Evolutionary conservation across 2,888 invertebrate genomes (phyloP).

Genomic region (Acheta domesticus): DNA sequence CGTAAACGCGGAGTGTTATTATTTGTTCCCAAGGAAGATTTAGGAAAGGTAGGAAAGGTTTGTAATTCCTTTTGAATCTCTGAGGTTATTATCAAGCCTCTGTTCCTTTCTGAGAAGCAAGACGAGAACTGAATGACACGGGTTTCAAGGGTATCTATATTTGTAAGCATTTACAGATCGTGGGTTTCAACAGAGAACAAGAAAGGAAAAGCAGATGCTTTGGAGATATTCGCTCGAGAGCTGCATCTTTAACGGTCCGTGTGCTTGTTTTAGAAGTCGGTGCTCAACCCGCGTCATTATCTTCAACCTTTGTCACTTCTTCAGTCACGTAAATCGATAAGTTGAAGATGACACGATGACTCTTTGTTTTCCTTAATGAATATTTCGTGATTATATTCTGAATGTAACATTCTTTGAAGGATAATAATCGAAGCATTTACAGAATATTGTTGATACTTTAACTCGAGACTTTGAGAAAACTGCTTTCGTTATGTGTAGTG

Average conservation of each 20-base stretch:
- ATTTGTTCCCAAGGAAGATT: background rate
- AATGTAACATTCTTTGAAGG: background rate
- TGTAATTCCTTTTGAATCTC: background rate
- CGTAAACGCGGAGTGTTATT: constrained; percentile 6
- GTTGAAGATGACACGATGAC: background rate
- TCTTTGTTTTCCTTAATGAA: background rate
- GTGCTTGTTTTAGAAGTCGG: background rate
- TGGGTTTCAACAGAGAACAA: background rate
- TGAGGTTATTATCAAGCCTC: background rate
- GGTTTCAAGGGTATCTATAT: constrained; percentile 11
- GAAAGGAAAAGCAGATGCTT: background rate
- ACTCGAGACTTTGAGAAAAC: too few species aligned
- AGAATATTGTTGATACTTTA: too few species aligned
- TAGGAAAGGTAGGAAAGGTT: background rate
- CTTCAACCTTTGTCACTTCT: background rate
- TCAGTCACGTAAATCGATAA: background rate
- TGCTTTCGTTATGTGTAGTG: too few species aligned
- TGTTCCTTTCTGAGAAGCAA: background rate
- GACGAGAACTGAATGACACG: background rate
- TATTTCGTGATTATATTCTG: background rate
- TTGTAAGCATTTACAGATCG: background rate
- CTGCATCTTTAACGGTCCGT: background rate
- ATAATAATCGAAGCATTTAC: too few species aligned
- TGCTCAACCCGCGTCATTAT: background rate
- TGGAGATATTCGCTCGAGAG: too few species aligned